These are phyloP conservation scores for Alosa alosa DNA, from an alignment of 2,113 vertebrate genomes.

Conservation along the genomic window DNA sequence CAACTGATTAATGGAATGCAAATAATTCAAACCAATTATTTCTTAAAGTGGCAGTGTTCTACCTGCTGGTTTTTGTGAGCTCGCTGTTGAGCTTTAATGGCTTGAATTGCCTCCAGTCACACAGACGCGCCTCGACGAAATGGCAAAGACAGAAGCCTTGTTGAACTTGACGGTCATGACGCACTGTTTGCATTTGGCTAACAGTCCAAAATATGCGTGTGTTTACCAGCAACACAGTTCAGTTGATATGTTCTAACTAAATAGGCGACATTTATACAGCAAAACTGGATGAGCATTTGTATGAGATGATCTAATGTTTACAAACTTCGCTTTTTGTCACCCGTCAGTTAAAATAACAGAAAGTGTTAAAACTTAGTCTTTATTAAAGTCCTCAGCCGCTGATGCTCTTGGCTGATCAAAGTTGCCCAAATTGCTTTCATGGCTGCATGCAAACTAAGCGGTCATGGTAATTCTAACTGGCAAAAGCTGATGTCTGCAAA, in stretches of 20 bases:
- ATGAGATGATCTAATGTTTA: background rate
- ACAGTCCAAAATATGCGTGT: background rate
- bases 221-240: background rate
- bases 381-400: background rate
- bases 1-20: constrained; percentile 43
- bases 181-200: background rate
- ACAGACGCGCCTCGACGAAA: constrained; percentile 7
- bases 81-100: constrained; percentile 12
- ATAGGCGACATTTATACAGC: background rate
- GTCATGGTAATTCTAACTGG: background rate
- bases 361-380: background rate
- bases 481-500: constrained; percentile 1
- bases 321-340: background rate
- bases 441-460: background rate
- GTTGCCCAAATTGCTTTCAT: background rate
- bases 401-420: background rate
- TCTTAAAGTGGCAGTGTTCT: constrained; percentile 47
- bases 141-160: background rate
- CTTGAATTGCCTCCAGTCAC: constrained; percentile 13
- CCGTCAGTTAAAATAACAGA: constrained; percentile 11
- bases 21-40: constrained; percentile 50
- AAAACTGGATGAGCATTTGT: background rate
- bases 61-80: constrained; percentile 35
- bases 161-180: background rate
- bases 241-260: background rate